phyloP scores from a whole-genome alignment of 2,888 invertebrate genomes.

The Cephalotes varians region DNA sequence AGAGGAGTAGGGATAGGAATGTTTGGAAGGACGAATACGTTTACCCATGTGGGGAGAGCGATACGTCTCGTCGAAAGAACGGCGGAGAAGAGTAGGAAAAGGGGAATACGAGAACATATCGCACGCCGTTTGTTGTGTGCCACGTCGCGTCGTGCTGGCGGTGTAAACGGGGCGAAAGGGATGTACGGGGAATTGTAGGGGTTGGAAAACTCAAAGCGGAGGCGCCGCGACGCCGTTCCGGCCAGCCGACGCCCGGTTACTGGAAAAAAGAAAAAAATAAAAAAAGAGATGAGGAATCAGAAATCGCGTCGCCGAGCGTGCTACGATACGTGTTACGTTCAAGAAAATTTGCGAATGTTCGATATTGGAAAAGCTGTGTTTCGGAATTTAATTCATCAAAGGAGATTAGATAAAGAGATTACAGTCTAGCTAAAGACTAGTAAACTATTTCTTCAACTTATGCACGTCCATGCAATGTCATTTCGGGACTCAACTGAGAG shows the following conservation, averaged over 20 bases:
- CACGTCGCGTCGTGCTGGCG: constrained; percentile 35
- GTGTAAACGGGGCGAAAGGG: constrained; percentile 26
- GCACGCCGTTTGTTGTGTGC: constrained; percentile 50
- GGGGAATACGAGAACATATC: constrained; percentile 48
- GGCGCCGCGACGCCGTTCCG: constrained; percentile 58
- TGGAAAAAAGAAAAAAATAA: constrained; percentile 12
- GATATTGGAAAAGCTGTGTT: background rate
- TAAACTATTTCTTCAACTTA: constrained; percentile 18
- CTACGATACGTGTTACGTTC: background rate
- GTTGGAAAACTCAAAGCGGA: constrained; percentile 59
- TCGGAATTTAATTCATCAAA: background rate
- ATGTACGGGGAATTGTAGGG: constrained; percentile 34
- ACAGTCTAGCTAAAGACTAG: background rate
- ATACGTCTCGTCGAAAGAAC: constrained; percentile 47
- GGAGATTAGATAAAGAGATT: background rate
- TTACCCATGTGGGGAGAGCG: constrained; percentile 18
- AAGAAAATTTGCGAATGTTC: background rate
- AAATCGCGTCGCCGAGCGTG: background rate
- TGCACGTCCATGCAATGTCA: background rate
- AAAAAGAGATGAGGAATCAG: background rate
- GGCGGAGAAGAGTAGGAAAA: background rate
- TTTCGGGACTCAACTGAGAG: background rate
- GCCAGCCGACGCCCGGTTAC: constrained; percentile 56
- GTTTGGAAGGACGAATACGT: constrained; percentile 45
- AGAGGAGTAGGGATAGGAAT: background rate